phyloP scores from a whole-genome alignment of 2,797 vertebrate species.

The Thripadectes ignobilis region DNA sequence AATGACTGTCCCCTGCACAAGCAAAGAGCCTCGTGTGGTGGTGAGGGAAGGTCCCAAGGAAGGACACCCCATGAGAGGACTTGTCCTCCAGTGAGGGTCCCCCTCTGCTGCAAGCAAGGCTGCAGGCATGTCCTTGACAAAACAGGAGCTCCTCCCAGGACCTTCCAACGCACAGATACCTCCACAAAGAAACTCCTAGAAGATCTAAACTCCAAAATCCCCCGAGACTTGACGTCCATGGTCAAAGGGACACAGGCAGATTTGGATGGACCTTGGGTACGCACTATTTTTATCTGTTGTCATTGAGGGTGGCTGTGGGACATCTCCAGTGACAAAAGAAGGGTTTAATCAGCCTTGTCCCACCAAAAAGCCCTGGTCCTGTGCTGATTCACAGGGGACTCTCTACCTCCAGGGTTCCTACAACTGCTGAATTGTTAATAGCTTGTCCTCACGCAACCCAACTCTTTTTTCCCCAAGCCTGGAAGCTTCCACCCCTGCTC shows the following conservation, averaged over 20 bases:
- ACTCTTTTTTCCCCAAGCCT: not conserved
- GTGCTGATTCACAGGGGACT: not conserved
- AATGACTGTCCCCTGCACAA: not conserved
- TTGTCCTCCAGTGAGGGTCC: not conserved
- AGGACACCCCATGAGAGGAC: rapidly evolving
- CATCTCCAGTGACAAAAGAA: not conserved
- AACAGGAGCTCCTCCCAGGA: not conserved
- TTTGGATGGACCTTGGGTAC: not conserved
- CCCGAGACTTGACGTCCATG: not conserved
- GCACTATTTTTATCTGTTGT: not conserved
- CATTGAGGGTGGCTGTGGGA: not conserved
- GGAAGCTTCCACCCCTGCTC: not conserved
- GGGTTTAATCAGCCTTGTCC: not conserved
- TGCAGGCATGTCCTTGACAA: not conserved
- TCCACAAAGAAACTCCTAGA: not conserved
- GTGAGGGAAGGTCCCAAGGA: not conserved
- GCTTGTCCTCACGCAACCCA: not conserved
- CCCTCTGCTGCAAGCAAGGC: not conserved
- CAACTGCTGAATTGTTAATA: not conserved
- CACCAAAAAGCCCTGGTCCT: not conserved
- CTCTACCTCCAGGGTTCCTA: not conserved
- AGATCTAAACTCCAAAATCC: not conserved
- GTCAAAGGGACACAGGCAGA: not conserved
- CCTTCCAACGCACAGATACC: not conserved
- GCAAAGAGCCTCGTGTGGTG: rapidly evolving